Conservation (phyloP, 1,140 invertebrate genomes). For the Ips nitidus region DNA sequence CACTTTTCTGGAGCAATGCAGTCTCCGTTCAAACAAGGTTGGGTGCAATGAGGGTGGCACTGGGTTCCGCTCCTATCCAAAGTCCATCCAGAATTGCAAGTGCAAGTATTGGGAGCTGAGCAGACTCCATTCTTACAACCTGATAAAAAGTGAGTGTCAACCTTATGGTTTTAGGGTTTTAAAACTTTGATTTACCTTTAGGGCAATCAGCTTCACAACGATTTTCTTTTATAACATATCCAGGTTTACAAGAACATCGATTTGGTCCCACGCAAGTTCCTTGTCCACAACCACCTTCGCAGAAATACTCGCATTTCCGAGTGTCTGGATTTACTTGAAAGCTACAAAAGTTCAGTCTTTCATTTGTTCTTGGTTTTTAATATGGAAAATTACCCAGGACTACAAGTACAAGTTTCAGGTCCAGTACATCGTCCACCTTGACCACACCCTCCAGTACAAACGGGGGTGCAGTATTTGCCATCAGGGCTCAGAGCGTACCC, state of each 20-base stretch:
- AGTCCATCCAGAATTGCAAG: slow-evolving; percentile 64
- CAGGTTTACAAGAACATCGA: slow-evolving; percentile 57
- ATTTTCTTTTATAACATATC: slow-evolving; percentile 48
- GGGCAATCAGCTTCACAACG: slow-evolving; percentile 62
- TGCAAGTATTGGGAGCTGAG: slow-evolving; percentile 51
- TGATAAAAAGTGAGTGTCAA: slow-evolving; percentile 2
- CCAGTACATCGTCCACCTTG: slow-evolving; percentile 55
- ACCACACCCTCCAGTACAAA: slow-evolving; percentile 50
- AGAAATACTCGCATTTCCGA: slow-evolving; percentile 46
- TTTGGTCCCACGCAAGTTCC: slow-evolving; percentile 57
- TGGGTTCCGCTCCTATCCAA: slow-evolving; percentile 53
- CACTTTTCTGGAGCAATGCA: slow-evolving; percentile 56
- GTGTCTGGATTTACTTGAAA: slow-evolving; percentile 40
- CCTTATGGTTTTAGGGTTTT: background rate
- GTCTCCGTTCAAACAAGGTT: slow-evolving; percentile 57
- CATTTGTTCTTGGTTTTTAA: slow-evolving; percentile 4
- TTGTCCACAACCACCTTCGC: slow-evolving; percentile 47
- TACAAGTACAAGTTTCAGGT: slow-evolving; percentile 56
- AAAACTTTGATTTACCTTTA: slow-evolving; percentile 42
- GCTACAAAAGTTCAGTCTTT: slow-evolving; percentile 37
- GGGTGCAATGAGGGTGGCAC: slow-evolving; percentile 57
- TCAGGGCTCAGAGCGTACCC: slow-evolving; percentile 42
- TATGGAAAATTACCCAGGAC: slow-evolving; percentile 53
- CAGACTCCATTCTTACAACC: slow-evolving; percentile 32
- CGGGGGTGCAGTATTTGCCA: slow-evolving; percentile 46